Evolutionary conservation across 2,888 invertebrate species (phyloP), one percentile per base, ranked within the genome.

Genomic region (Argyresthia goedartella): DNA sequence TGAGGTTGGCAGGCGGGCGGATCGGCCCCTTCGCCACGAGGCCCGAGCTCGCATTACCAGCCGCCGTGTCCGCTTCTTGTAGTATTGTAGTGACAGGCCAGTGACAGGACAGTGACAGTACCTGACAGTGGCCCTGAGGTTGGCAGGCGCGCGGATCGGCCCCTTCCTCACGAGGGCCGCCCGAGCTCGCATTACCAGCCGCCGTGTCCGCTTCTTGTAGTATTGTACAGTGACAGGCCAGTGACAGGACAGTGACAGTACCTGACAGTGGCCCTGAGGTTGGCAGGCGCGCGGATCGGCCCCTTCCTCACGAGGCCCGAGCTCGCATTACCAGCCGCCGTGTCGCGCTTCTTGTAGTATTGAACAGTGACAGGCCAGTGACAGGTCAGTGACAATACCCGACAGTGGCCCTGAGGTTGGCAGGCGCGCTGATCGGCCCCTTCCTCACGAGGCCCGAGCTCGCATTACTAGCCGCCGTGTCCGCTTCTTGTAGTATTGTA

Each of bases 401-500:
- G n/a, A 45, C 44, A 45, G 14, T 45, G 44, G 44, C 44, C 15
- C 44, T 45, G 15, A 45, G 44, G 16, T 45, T 45, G 44, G 44
- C n/a, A n/a, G n/a, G n/a, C n/a, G n/a, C n/a, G n/a, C 94, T 0
- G 99, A 99, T 97, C 0, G 99, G 99, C 0, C 99, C 98, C 71
- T 95, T 95, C 4, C 96, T 86, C 39, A 97, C 96, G 86, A 95
- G 90, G 13, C 96, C 97, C 35, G 97, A 97, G 52, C 97, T 95
- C 1, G 98, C 99, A 76, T 98, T 99, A 0, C 99, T 99, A 7
- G 95, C 95, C 0, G 96, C 97, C 0, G 98, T 97, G 70, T 99
- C 99, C 94, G 92, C 62, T 98, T 98, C 75, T 97, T 97, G 69
- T 93, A 95, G 73, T 93, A 97, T 65, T 97, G 94, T 0, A 95